Base-by-base conservation (phyloP, 1,140 invertebrate species). In the Microvelia longipes region DNA sequence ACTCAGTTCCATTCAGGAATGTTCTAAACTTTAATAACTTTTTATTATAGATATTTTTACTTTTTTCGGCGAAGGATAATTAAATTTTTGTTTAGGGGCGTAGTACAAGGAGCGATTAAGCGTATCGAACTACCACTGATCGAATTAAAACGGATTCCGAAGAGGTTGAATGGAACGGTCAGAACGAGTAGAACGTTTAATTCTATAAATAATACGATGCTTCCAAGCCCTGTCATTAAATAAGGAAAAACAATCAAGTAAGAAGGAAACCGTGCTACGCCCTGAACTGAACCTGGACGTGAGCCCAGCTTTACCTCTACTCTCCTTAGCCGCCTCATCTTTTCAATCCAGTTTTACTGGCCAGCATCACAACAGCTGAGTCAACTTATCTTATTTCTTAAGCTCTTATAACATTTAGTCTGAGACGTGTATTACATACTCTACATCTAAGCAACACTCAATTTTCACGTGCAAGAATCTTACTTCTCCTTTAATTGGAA, bases 141-240 rank as follows among this genome's bases (percentile, higher is more conserved):
- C 62, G 25, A 64, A 64, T 64, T 64, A 28, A 67, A 28, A 67
- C 66, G 66, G 66, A 67, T 64, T 64, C 62, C 62, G 19, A 50
- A 19, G 35, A 64, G 62, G 14, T 11, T 24, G 67, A 69, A 60
- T 69, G 68, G 68, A 28, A 28, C 64, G 30, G 64, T 26, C 63
- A 66, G 62, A 30, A n/a, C 69, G 28, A 70, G 65, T 70, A 70
- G 69, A 65, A 63, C 63, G 69, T 70, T 70, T 70, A 70, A 70
- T 60, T 63, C 69, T 70, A 70, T 70, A 70, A 70, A 70, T 70
- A 70, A 70, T 70, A 70, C 2, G 63, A 66, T n/a, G 69, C 28
- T n/a, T n/a, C 15, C 26, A 66, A 66, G 69, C 69, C 62, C 64
- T 61, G 30, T 70, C 69, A 70, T 70, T 70, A 70, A 27, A 66